Percentiles rank a stretch among this genome's conserved stretches.
Evolutionary conservation across 2,888 invertebrate species (phyloP).

Genomic region (Candidula unifasciata): DNA sequence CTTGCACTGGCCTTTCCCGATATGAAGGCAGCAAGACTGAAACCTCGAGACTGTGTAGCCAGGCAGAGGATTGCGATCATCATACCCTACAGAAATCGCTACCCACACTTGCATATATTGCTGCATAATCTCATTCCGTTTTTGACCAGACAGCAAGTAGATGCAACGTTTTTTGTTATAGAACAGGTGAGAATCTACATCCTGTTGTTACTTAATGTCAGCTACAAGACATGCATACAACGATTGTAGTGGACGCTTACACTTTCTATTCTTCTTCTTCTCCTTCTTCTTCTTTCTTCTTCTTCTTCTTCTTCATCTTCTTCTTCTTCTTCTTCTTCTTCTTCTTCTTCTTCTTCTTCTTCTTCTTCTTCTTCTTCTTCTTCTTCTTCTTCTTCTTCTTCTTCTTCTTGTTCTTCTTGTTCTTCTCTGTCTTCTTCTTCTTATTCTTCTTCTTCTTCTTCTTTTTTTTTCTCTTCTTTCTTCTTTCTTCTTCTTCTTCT

Average conservation of each 20-base stretch:
- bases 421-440: not conserved
- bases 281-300: no score
- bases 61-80: slow-evolving; percentile 43
- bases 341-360: not conserved
- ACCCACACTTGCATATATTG: slow-evolving; percentile 44
- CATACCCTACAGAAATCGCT: slow-evolving; percentile 49
- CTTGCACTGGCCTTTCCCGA: not conserved
- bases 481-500: no score
- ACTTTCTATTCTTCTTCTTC: no score
- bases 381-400: not conserved
- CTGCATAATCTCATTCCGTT: slow-evolving; percentile 49
- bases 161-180: slow-evolving; percentile 48
- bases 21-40: slow-evolving; percentile 20
- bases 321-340: no score
- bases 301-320: no score
- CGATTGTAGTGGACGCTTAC: no score
- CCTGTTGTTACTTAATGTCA: not conserved
- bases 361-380: not conserved
- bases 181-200: slow-evolving; percentile 41
- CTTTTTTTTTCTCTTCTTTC: no score
- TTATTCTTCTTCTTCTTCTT: not conserved
- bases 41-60: slow-evolving; percentile 35
- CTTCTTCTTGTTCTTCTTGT: not conserved
- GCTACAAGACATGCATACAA: no score
- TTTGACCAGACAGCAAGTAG: slow-evolving; percentile 36